Evolutionary conservation across 2,113 vertebrate genomes (phyloP).

Genomic region (Craseonycteris thonglongyai): DNA sequence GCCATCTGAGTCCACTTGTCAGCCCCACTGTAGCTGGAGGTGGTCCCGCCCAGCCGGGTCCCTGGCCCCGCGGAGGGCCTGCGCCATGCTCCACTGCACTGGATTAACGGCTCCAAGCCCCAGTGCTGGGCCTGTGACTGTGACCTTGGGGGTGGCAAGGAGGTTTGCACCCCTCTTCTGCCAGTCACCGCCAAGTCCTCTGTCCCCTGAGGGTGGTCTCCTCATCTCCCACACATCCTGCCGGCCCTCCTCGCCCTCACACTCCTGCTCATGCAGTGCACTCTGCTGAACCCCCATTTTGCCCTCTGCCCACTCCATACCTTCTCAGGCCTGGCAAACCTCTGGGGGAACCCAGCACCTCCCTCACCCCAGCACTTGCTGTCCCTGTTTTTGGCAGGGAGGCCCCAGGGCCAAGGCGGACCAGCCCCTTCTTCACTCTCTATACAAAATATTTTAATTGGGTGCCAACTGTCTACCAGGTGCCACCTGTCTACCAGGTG

Average conservation of each 20-base stretch:
- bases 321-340: background rate
- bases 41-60: fast-evolving
- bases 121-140: background rate
- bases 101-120: background rate
- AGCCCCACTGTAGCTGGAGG: fast-evolving
- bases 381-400: background rate
- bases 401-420: background rate
- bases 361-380: background rate
- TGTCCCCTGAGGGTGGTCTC: background rate
- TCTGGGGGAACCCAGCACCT: no score
- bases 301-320: no score
- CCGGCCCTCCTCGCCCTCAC: background rate
- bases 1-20: fast-evolving
- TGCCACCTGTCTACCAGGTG: background rate
- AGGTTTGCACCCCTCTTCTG: background rate
- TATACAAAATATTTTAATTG: background rate
- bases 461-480: background rate
- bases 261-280: background rate
- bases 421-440: background rate
- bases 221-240: fast-evolving
- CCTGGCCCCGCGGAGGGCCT: fast-evolving
- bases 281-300: background rate
- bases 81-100: background rate
- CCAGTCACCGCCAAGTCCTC: background rate
- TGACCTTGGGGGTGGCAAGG: background rate